Conservation (phyloP, 2,888 invertebrate genomes). For the Quadroppia sp. region DNA sequence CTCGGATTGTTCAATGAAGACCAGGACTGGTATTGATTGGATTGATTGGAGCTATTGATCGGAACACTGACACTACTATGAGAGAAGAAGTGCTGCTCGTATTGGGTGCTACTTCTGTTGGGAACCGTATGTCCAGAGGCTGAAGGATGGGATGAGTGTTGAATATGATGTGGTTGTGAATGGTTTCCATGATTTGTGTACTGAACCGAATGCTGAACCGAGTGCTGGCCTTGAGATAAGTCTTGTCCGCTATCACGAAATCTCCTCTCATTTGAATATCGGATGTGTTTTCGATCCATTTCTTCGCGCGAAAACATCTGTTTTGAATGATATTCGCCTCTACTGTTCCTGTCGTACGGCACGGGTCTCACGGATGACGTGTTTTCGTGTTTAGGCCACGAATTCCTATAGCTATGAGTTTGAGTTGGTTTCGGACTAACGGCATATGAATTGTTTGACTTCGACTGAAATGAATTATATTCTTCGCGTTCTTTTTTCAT, state of each 20-base stretch:
- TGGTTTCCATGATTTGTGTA: too few relatives aligned
- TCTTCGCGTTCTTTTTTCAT: conserved; percentile 12
- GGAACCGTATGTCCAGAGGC: not conserved
- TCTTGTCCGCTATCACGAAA: not conserved
- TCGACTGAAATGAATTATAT: not conserved
- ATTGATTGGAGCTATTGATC: not conserved
- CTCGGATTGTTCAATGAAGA: not conserved
- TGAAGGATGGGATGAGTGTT: not conserved
- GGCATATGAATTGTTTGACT: not conserved
- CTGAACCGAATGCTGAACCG: too few relatives aligned
- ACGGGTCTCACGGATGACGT: not conserved
- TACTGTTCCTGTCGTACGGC: not conserved
- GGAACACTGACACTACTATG: conserved; percentile 18
- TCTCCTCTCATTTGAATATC: not conserved
- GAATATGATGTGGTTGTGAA: too few relatives aligned
- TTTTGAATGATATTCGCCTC: not conserved
- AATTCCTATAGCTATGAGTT: not conserved
- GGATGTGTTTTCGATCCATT: not conserved
- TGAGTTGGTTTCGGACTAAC: not conserved
- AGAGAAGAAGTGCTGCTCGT: not conserved
- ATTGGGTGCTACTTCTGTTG: not conserved
- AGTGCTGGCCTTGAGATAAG: not conserved
- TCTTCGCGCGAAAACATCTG: not conserved
- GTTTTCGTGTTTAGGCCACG: conserved; percentile 12
- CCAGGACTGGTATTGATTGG: not conserved